Conservation (phyloP, 2,797 vertebrate species). For the Picus viridis region DNA sequence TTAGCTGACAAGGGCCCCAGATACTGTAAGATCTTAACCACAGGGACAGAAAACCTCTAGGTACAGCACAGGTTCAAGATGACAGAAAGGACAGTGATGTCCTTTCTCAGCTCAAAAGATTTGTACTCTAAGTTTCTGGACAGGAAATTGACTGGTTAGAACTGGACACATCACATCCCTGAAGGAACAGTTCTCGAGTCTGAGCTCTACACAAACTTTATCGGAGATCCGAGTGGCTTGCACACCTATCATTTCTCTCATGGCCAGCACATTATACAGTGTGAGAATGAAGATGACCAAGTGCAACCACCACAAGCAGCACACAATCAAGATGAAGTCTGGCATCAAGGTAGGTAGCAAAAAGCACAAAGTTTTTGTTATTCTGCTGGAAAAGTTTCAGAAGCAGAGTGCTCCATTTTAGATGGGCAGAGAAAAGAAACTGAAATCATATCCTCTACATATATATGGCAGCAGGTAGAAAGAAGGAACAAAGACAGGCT, state of each 20-base stretch:
- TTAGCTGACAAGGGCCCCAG: neutral
- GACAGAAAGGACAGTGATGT: neutral
- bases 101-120: neutral
- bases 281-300: neutral
- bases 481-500: neutral
- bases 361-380: neutral
- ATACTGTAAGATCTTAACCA: neutral
- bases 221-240: neutral
- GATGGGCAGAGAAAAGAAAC: neutral
- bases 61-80: neutral
- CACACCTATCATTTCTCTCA: too few relatives aligned
- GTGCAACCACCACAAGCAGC: neutral
- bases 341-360: neutral
- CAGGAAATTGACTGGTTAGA: neutral
- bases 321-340: neutral
- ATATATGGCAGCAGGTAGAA: neutral
- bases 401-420: neutral
- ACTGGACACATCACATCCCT: neutral
- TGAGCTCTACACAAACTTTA: neutral
- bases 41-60: neutral
- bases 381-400: neutral
- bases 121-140: neutral
- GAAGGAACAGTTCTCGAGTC: neutral
- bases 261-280: neutral
- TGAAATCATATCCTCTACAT: rapidly evolving